Evolutionary conservation across 2,113 vertebrate species (phyloP), one percentile per base, ranked within the genome.

Genomic region (Chascanopsetta lugubris): DNA sequence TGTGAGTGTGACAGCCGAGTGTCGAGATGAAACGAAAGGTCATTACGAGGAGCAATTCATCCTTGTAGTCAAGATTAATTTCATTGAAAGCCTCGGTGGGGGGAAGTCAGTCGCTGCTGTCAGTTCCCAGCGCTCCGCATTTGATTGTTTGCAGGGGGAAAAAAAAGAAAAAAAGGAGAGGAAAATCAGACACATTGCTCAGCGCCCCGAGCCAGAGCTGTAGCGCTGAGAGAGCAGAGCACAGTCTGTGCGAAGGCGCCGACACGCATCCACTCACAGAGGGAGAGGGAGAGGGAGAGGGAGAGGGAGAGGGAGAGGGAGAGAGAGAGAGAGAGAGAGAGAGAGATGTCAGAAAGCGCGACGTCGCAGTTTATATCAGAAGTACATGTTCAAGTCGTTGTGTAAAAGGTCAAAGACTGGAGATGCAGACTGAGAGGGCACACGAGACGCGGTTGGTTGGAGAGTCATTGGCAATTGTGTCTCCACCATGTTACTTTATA

Each of bases 61-160:
- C 46, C 46, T 13, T 48, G n/a, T 25, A 25, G 46, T 48, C 22
- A 7, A 48, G 21, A 48, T 48, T 48, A 48, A 48, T 48, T 48
- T 48, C 21, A 24, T 48, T 25, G 7, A 48, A 24, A 48, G 46
- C 46, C n/a, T 22, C n/a, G 15, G 20, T 15, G 24, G 15, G 20
- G 6, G 24, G 25, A 15, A 48, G 46, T 48, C 13, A 48, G 46
- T 24, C 11, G 12, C 46, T 25, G 24, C 21, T 15, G 46, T 48
- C 9, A 25, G 46, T 25, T 21, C 15, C 10, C 22, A 12, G 2
- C 5, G 46, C 22, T 48, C 22, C 24, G 46, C 46, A 25, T 48
- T 48, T 24, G 22, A 24, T 48, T 48, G 15, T 48, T 25, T 48
- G 22, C 3, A 48, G 8, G 13, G 8, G 18, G n/a, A n/a, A 40